These are phyloP conservation scores for Nematolebias whitei DNA, from an alignment of 2,113 vertebrate genomes.

Conservation along the genomic window DNA sequence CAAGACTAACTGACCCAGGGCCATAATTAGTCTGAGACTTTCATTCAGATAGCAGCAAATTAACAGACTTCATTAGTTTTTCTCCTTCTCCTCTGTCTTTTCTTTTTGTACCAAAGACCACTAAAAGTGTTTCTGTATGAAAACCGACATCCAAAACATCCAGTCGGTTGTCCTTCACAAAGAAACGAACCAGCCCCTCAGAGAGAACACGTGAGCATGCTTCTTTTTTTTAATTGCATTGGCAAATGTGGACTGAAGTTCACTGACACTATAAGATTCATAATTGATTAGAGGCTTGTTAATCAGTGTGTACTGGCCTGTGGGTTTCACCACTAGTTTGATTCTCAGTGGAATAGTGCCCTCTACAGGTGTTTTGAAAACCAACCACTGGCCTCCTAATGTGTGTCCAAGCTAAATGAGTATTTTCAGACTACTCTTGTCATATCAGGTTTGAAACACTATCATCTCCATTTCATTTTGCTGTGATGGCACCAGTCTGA, in stretches of 20 bases:
- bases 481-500: slow-evolving; percentile 49
- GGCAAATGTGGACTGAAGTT: slow-evolving; percentile 34
- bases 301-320: slow-evolving; percentile 47
- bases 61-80: slow-evolving; percentile 71
- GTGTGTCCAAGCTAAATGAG: slow-evolving; percentile 3
- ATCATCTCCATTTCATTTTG: slow-evolving; percentile 63
- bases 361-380: slow-evolving; percentile 64
- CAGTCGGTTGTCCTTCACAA: slow-evolving; percentile 6
- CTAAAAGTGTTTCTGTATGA: slow-evolving; percentile 29
- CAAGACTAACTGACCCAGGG: slow-evolving; percentile 73
- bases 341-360: slow-evolving; percentile 76
- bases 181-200: neutral
- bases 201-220: neutral
- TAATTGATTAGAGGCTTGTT: slow-evolving; percentile 52
- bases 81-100: slow-evolving; percentile 22
- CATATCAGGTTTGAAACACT: slow-evolving; percentile 59
- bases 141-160: slow-evolving; percentile 3
- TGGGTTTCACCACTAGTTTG: slow-evolving; percentile 18
- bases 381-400: slow-evolving; percentile 16
- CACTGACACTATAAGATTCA: slow-evolving; percentile 37
- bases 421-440: slow-evolving; percentile 49
- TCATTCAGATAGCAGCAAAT: slow-evolving; percentile 75
- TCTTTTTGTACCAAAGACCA: slow-evolving; percentile 29
- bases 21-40: slow-evolving; percentile 74
- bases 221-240: slow-evolving; percentile 19